phyloP scores from a whole-genome alignment of 2,797 vertebrate genomes.

The Enteromius thamalakanensis region DNA sequence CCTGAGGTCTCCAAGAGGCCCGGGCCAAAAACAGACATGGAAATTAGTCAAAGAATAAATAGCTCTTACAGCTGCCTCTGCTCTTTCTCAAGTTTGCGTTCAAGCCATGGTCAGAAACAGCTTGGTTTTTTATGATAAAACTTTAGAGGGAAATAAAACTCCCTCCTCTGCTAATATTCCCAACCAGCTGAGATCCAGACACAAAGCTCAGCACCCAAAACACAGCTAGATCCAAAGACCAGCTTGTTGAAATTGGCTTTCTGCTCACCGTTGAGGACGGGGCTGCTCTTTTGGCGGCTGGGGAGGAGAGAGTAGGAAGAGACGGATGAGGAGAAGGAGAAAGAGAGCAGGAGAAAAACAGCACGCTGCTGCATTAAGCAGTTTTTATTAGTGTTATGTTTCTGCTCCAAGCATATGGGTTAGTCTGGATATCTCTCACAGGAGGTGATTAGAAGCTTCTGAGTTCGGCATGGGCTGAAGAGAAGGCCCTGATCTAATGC shows the following conservation, averaged over 20 bases:
- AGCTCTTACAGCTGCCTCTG: constrained; percentile 33
- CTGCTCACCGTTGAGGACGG: constrained; percentile 29
- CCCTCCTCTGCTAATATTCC: constrained; percentile 36
- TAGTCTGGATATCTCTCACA: constrained; percentile 39
- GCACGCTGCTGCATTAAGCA: constrained; percentile 39
- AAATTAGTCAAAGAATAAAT: constrained; percentile 51
- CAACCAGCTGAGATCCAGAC: constrained; percentile 44
- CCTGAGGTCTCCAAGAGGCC: constrained; percentile 6
- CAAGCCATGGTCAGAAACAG: constrained; percentile 39
- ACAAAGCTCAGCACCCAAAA: constrained; percentile 53
- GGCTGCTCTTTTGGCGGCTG: constrained; percentile 49
- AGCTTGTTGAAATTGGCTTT: constrained; percentile 59
- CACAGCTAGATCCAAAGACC: constrained; percentile 37
- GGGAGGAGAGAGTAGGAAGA: constrained; percentile 43
- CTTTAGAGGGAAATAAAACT: constrained; percentile 39
- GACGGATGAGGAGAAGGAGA: constrained; percentile 36
- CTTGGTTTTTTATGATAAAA: constrained; percentile 44
- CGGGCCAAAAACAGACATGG: constrained; percentile 45
- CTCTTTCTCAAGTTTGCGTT: constrained; percentile 49
- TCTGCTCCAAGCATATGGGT: constrained; percentile 27
- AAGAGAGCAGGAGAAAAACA: constrained; percentile 40
- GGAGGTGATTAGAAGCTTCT: constrained; percentile 46
- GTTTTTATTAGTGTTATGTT: constrained; percentile 50
- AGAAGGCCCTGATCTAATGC: constrained; percentile 30
- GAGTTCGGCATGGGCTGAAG: constrained; percentile 11